Evolutionary conservation across 1,140 invertebrate species (phyloP), one percentile per base, ranked within the genome.

Genomic region (Drosophila albomicans): DNA sequence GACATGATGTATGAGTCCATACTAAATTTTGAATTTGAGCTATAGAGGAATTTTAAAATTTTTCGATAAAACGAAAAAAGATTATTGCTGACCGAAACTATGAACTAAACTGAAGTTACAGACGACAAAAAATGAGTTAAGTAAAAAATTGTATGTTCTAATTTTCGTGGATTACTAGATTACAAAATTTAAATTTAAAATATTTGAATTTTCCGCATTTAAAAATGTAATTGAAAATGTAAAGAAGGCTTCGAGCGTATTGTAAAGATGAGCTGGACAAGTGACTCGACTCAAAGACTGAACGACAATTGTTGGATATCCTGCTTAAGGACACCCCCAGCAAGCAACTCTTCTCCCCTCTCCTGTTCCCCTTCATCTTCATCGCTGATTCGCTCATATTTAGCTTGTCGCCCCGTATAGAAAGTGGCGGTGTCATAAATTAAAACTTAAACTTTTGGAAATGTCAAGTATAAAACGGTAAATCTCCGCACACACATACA

Each of bases 381-480:
- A 54, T 41, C 32, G 32, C 48, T 68, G 59, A 70, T 81, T 81
- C 81, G 81, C 81, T 89, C 86, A 89, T 89, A 89, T 89, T 89
- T 86, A 86, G 81, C 70, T 90, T 86, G 79, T 86, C 82, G 78
- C 46, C 61, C 43, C 72, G 79, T 77, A 91, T 91, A 91, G 90
- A 91, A 91, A 91, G 85, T 79, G 85, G 87, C 84, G 82, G 84
- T 91, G 90, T 91, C 90, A 91, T 91, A 91, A 91, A 91, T 91
- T 91, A 91, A 91, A 91, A 91, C 90, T 91, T 90, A 90, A 91
- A 91, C 86, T 91, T 91, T 91, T 90, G 90, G 86, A 91, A 90
- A 91, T 91, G 90, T 91, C 90, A 91, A 91, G 90, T 85, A 91
- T 87, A 91, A 91, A 91, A 91, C 90, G 86, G 90, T 91, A 91